Evolutionary conservation across 2,113 vertebrate species (phyloP), one percentile per base, ranked within the genome.

Genomic region (Oenanthe melanoleuca): DNA sequence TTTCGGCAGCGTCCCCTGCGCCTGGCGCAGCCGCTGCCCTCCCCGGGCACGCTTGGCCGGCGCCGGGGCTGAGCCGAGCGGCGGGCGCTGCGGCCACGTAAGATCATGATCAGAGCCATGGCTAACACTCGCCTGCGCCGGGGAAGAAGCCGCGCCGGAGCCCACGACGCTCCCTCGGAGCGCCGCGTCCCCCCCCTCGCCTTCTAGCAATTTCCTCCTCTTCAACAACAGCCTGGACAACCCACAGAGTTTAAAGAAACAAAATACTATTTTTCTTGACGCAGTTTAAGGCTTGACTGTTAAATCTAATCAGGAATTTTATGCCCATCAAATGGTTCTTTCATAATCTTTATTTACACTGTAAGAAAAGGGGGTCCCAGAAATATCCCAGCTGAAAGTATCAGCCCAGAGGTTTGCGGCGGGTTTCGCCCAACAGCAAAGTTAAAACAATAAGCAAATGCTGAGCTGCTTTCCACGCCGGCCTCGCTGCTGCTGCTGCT

Each of bases 301-400:
- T 95, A 85, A 81, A 97, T 97, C 87, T 98, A 97, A 98, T 97
- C 94, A 80, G 93, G 97, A 97, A 97, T 98, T 98, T 98, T 97
- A 98, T 98, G 96, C 97, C 97, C 97, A 97, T 97, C 96, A 97
- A 94, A 96, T 70, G 92, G 75, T 80, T 93, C 92, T 97, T 96
- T 97, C 92, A 85, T 95, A 97, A 96, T 86, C 95, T 96, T 98
- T 97, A 97, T 97, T 97, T 97, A 98, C 94, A 97, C 86, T 95
- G 83, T 59, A 80, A 94, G 82, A 94, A 96, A 97, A 97, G 86
- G 95, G 95, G 70, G 88, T 95, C 89, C 92, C 92, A 94, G 97
- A 97, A 97, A 84, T 88, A 90, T 56, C 69, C 81, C 71, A 9
- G 78, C 60, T 55, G 66, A 88, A 90, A 84, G 74, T 18, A 8